Base-by-base conservation (phyloP, 2,797 vertebrate genomes). In the Denticeps clupeoides region DNA sequence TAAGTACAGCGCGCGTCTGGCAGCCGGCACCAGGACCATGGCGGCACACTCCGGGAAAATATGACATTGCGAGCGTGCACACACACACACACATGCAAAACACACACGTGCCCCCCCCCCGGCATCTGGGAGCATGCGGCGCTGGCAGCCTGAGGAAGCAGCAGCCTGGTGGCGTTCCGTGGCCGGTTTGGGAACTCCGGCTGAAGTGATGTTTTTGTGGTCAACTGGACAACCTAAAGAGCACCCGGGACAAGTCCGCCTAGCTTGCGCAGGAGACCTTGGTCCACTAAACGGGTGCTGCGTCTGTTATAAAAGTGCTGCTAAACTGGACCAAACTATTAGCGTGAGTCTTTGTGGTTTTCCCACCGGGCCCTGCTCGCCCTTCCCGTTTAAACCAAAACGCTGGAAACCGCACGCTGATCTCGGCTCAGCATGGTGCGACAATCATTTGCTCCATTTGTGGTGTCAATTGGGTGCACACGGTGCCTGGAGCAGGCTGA, bases 81-180 rank as follows among this genome's bases (percentile, higher is more conserved):
- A 4, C 28, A n/a, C 7, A 31, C 13, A 16, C 13, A 19, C 18
- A 18, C 32, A 8, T 4, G 38, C 27, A 3, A 38, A 38, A 10
- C 18, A 21, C 8, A n/a, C n/a, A n/a, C n/a, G 35, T 35, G 35
- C 18, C 24, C 24, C 1, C 24, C 24, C 4, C 46, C 26, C 42
- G 26, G 59, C 56, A 59, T 51, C 21, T 59, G 57, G 50, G 41
- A 51, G n/a, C n/a, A n/a, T n/a, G n/a, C n/a, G n/a, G n/a, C n/a
- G n/a, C n/a, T n/a, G n/a, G n/a, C 21, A 15, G 35, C 9, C 11
- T 26, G 35, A 42, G 40, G 41, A 23, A 31, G 10, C 3, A 49
- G 41, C 53, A 49, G 45, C 53, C n/a, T 52, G 45, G 44, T 56
- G 49, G 45, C 51, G 38, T 38, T 32, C 23, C 56, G 24, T 53